Percentiles rank a stretch among this genome's conserved stretches.
phyloP scores from a whole-genome alignment of 2,113 vertebrate genomes.

The Aleadryas rufinucha region DNA sequence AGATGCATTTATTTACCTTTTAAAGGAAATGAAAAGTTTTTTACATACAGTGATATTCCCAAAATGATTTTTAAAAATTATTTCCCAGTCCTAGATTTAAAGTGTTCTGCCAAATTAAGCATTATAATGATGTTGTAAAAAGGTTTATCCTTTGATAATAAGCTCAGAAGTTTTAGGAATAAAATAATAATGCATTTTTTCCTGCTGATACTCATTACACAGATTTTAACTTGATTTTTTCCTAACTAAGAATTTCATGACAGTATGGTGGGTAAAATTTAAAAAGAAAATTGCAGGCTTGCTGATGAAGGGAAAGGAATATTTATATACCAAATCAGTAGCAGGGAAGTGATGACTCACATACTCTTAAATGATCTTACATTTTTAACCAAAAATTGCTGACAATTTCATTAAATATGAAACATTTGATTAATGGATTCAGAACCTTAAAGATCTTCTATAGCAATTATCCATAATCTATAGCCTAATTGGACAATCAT shows the following conservation, averaged over 20 bases:
- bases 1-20: neutral
- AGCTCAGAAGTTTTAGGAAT: neutral
- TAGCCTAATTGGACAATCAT: neutral
- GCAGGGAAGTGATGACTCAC: neutral
- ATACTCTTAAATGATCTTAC: neutral
- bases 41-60: neutral
- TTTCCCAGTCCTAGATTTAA: neutral
- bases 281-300: neutral
- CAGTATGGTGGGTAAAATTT: neutral
- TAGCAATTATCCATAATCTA: neutral
- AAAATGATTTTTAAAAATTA: neutral
- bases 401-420: slow-evolving; percentile 34
- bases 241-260: neutral
- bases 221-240: neutral
- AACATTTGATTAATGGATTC: slow-evolving; percentile 1
- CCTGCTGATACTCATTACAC: neutral
- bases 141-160: neutral
- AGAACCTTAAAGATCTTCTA: neutral
- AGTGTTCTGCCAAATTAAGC: neutral
- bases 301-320: neutral
- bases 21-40: neutral
- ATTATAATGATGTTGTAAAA: neutral
- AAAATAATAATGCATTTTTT: neutral
- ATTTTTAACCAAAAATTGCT: slow-evolving; percentile 28
- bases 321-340: neutral